Evolutionary conservation across 2,888 invertebrate genomes (phyloP), one percentile per base, ranked within the genome.

Genomic region (Netelia virgata): DNA sequence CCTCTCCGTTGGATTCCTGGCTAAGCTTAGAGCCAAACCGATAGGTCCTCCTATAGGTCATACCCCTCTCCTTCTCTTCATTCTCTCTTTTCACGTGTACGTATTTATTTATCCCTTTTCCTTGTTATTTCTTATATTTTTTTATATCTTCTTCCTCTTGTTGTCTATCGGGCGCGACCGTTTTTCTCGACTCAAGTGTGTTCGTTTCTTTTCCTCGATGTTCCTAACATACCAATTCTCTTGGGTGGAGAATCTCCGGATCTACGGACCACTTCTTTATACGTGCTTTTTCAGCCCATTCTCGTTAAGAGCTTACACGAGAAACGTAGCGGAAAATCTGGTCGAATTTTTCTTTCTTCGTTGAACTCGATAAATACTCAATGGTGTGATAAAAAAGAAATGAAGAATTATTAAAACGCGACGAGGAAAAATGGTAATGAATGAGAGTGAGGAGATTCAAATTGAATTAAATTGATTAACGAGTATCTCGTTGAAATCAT

Each of bases 221-320:
- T 88, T 76, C 76, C 85, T 72, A 87, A 91, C 90, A 89, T 91
- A 91, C 91, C 89, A 90, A 91, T 79, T 76, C 75, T 66, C 53
- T 61, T 11, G 47, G 66, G 53, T 9, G 63, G 43, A 47, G n/a
- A 14, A 64, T 69, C 82, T 82, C 36, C 70, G 53, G 63, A 64
- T 63, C 88, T 87, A 87, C 83, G 86, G 50, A 55, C 55, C 16
- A 28, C 28, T 28, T 28, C 28, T 28, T 28, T 74, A 87, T 89
- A 91, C 90, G 89, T 90, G 90, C 88, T 89, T 88, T 90, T 70
- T 59, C 72, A 18, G 50, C 20, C 53, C 78, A 59, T 72, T 70
- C 82, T 84, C 82, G 84, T 84, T 84, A 82, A 82, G 84, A 78
- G 75, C 59, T 75, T 79, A 43, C 74, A 72, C 66, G 70, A 78